Evolutionary conservation across 2,113 vertebrate species (phyloP).

Genomic region (Eulemur rufifrons): DNA sequence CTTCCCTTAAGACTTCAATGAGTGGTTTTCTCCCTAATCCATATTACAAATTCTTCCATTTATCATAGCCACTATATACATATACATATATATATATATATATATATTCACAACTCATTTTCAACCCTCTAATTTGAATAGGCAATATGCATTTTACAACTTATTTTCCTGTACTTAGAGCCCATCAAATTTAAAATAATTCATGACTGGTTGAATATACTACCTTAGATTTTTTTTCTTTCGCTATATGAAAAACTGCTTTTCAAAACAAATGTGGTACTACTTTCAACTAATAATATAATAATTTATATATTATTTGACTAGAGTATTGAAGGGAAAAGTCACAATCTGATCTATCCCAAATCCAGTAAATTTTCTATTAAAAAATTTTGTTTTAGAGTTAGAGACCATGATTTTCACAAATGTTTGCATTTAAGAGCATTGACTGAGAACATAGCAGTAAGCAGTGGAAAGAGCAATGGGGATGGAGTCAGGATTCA

Average conservation of each 20-base stretch:
- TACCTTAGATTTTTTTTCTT: background rate
- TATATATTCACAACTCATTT: background rate
- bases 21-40: background rate
- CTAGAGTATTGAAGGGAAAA: background rate
- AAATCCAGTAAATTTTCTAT: background rate
- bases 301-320: background rate
- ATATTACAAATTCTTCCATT: background rate
- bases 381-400: background rate
- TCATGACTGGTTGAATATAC: background rate
- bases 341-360: background rate
- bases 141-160: background rate
- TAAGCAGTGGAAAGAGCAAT: background rate
- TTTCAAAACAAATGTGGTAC: background rate
- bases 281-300: background rate
- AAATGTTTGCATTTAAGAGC: background rate
- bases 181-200: slow-evolving; percentile 12
- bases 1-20: background rate
- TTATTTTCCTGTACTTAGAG: background rate
- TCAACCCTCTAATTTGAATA: background rate
- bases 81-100: background rate
- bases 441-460: background rate
- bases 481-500: background rate
- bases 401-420: background rate
- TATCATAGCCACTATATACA: background rate
- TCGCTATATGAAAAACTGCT: background rate